These are phyloP conservation scores for Strigamia maritima DNA, from an alignment of 2,888 invertebrate species.

Conservation along the genomic window DNA sequence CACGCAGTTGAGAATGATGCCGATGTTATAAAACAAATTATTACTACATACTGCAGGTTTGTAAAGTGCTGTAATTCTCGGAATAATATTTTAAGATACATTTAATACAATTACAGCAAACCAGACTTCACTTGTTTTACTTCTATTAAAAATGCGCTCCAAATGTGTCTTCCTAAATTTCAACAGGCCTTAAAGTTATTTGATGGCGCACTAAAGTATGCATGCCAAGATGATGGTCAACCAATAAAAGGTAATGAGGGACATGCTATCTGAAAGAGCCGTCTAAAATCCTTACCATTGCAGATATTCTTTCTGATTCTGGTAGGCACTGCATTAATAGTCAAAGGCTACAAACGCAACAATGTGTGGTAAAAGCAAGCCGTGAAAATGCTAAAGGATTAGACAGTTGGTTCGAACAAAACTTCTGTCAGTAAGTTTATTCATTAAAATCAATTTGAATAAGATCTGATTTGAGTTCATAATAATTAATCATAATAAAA, in stretches of 20 bases:
- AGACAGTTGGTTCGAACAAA: neutral
- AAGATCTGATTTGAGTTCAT: no score
- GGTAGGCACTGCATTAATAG: neutral
- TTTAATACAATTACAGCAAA: no score
- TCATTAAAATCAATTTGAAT: no score
- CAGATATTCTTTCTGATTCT: neutral
- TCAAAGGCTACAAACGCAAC: neutral
- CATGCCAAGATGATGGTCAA: neutral
- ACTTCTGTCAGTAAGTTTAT: neutral
- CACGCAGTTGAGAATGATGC: no score
- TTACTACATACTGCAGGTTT: no score
- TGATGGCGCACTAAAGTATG: neutral
- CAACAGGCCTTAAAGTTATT: neutral
- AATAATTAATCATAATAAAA: no score
- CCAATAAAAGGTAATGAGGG: neutral
- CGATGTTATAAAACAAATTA: no score
- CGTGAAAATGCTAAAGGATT: neutral
- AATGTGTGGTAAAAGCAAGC: neutral
- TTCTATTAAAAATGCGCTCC: neutral
- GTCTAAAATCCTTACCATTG: neutral
- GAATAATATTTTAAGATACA: no score
- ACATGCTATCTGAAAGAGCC: neutral
- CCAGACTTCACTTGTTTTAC: neutral
- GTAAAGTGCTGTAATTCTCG: no score
- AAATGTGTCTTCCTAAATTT: neutral